These are phyloP conservation scores for Trachops cirrhosus DNA, from an alignment of 2,797 vertebrate species.

Conservation along the genomic window DNA sequence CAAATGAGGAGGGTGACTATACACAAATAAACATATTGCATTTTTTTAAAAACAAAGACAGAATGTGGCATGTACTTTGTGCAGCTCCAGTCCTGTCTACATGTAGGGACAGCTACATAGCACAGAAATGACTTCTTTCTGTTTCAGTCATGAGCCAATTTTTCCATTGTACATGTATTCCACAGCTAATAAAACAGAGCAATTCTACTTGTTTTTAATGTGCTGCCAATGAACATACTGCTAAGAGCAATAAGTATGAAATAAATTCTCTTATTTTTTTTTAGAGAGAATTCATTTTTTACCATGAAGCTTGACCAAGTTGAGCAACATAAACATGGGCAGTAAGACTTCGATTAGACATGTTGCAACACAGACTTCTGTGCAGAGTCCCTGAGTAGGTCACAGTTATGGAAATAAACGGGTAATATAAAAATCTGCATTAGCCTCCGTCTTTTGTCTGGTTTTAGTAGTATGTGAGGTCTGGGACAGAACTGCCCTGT, in stretches of 20 bases:
- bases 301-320: slow-evolving; percentile 54
- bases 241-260: slow-evolving; percentile 74
- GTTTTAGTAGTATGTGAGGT: background rate
- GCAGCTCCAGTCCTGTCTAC: background rate
- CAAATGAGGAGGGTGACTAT: background rate
- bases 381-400: background rate
- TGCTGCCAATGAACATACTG: slow-evolving; percentile 71
- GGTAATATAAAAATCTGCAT: background rate
- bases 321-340: slow-evolving; percentile 38
- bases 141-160: slow-evolving; percentile 69
- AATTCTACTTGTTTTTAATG: slow-evolving; percentile 71
- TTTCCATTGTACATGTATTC: slow-evolving; percentile 78
- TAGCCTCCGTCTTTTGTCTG: background rate
- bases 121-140: slow-evolving; percentile 69
- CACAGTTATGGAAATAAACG: slow-evolving; percentile 4
- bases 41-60: slow-evolving; percentile 21
- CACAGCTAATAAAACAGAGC: slow-evolving; percentile 72
- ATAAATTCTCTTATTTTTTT: slow-evolving; percentile 55
- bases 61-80: background rate
- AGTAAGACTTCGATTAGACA: slow-evolving; percentile 23
- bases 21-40: background rate
- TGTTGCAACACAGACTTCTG: background rate
- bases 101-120: slow-evolving; percentile 56
- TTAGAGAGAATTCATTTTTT: slow-evolving; percentile 57
- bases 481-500: background rate